A percentile compares a stretch with the other conserved stretches of the same genome.
These are phyloP conservation scores for Pelodiscus sinensis DNA, from an alignment of 2,113 vertebrate genomes.

Conservation along the genomic window DNA sequence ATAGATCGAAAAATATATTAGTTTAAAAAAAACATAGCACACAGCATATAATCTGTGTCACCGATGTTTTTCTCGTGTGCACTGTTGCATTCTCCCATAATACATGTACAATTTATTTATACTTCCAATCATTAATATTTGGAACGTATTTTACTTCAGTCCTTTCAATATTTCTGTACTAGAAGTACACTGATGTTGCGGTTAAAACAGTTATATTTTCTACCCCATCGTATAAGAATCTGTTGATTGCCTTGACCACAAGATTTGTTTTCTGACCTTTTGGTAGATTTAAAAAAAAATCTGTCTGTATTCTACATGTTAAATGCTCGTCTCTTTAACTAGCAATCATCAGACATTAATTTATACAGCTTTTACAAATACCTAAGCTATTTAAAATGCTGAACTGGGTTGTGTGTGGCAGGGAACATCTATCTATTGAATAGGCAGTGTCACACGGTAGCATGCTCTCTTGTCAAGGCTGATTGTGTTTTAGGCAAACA, in stretches of 20 bases:
- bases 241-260: not conserved
- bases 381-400: constrained; percentile 87
- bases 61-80: constrained; percentile 5
- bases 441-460: constrained; percentile 93
- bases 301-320: constrained; percentile 32
- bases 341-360: constrained; percentile 81
- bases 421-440: constrained; percentile 94
- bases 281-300: not conserved
- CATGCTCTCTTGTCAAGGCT: constrained; percentile 93
- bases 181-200: not conserved
- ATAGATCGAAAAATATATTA: not conserved
- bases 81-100: not conserved
- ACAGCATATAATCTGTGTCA: not conserved
- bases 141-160: not conserved
- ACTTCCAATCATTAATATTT: accelerated
- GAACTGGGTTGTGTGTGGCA: constrained; percentile 84
- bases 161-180: not conserved
- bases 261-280: constrained; percentile 52
- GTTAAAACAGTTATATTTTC: not conserved
- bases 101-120: not conserved
- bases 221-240: constrained; percentile 33
- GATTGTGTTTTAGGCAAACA: constrained; percentile 99
- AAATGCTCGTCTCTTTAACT: constrained; percentile 75
- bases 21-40: not conserved
- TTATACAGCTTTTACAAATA: constrained; percentile 87